Conservation (phyloP, 2,797 vertebrate species). For the Tiaroga cobitis region DNA sequence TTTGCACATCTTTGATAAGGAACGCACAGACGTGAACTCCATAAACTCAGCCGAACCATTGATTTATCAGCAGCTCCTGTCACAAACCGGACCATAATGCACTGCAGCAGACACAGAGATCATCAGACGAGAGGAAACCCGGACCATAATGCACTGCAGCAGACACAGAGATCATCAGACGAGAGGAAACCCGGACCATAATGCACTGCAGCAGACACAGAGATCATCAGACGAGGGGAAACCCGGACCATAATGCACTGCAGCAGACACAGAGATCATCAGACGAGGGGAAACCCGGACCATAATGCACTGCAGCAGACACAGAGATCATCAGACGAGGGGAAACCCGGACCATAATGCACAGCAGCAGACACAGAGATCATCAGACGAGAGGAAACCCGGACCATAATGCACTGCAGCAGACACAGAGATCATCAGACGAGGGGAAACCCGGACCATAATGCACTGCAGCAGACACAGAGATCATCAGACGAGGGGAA, state of each 20-base stretch:
- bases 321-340: background rate
- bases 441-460: background rate
- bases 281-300: background rate
- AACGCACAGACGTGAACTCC: slow-evolving; percentile 63
- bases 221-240: background rate
- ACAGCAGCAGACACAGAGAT: slow-evolving; percentile 7
- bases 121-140: background rate
- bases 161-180: slow-evolving; percentile 11
- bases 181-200: too few relatives aligned
- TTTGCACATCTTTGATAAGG: slow-evolving; percentile 71
- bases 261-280: slow-evolving; percentile 12
- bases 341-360: background rate
- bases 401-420: background rate
- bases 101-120: background rate
- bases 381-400: background rate
- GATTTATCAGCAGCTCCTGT: slow-evolving; percentile 20
- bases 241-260: background rate
- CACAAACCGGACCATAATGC: slow-evolving; percentile 5
- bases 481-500: background rate
- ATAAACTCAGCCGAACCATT: slow-evolving; percentile 48
- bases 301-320: background rate
- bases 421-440: slow-evolving; percentile 5
- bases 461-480: slow-evolving; percentile 1
- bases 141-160: background rate
- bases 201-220: background rate